Conservation (phyloP, 2,888 invertebrate species). For the Pterostichus madidus region DNA sequence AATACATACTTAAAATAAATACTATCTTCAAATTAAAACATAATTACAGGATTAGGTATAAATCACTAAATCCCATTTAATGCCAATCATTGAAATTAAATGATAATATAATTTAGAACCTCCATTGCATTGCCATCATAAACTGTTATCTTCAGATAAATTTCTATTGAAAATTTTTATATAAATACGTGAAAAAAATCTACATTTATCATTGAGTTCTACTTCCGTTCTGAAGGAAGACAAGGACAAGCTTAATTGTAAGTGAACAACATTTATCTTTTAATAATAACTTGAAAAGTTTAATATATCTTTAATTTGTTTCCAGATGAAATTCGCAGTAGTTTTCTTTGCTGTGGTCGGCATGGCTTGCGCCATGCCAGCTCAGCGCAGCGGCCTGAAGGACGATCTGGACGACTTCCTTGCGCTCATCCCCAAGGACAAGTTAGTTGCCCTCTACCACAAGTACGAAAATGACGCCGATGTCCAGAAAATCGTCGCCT, state of each 20-base stretch:
- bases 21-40: too few relatives aligned
- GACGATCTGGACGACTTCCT: slow-evolving; percentile 67
- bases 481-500: slow-evolving; percentile 68
- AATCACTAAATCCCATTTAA: too few relatives aligned
- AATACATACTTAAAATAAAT: too few relatives aligned
- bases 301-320: neutral
- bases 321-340: slow-evolving; percentile 29
- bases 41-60: too few relatives aligned
- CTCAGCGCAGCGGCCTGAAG: slow-evolving; percentile 4
- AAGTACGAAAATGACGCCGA: slow-evolving; percentile 68
- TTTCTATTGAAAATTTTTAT: neutral
- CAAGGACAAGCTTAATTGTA: neutral
- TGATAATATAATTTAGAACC: too few relatives aligned
- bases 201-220: slow-evolving; percentile 4
- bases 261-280: neutral
- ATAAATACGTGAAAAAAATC: neutral
- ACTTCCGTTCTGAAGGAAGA: neutral
- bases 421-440: slow-evolving; percentile 62
- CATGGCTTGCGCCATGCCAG: slow-evolving; percentile 21
- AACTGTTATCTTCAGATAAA: too few relatives aligned
- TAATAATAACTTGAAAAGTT: too few relatives aligned
- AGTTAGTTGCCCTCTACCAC: slow-evolving; percentile 66
- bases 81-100: too few relatives aligned
- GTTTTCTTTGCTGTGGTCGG: slow-evolving; percentile 23
- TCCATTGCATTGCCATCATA: too few relatives aligned